Evolutionary conservation across 2,888 invertebrate genomes (phyloP), one percentile per base, ranked within the genome.

Genomic region (Polydrusus cervinus): DNA sequence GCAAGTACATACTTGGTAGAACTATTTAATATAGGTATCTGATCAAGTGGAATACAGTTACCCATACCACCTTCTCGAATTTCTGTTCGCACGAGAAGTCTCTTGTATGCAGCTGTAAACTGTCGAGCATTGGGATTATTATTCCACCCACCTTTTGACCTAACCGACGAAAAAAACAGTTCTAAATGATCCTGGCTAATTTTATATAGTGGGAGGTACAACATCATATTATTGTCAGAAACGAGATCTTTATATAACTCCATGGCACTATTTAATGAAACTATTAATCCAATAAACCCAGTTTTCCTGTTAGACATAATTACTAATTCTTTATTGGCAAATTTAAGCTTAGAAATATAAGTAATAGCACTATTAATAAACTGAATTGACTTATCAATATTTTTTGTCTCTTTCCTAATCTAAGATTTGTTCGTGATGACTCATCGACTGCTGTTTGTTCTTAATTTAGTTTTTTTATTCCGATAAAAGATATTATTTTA

Each of bases 141-240:
- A 47, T 79, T 79, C 78, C 77, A n/a, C 78, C 78, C 78, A n/a
- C 79, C 78, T 57, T 68, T 65, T 3, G 70, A 47, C 13, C 77
- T 55, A 30, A 79, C 67, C 11, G 61, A 66, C 1, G 68, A 57
- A 53, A 78, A 78, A 74, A 77, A 78, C 13, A 77, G n/a, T 40
- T 78, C 76, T 10, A 79, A 43, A 47, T 77, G 76, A 18, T 78
- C 69, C 64, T 78, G 78, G 38, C 67, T 64, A 8, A 71, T 8
- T 75, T 79, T 78, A 71, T 78, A 78, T 3, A 65, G 20, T 16
- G 77, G 73, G 18, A 77, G 20, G 65, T 75, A 79, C 8, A 51
- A 20, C 51, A 67, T 14, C 9, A 14, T n/a, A 20, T 65, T 8
- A 11, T 53, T 16, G n/a, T 51, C 38, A 16, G 16, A 14, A 10